Percentiles rank a stretch among this genome's conserved stretches.
Evolutionary conservation across 2,113 vertebrate genomes (phyloP).

Genomic region (Lota lota): DNA sequence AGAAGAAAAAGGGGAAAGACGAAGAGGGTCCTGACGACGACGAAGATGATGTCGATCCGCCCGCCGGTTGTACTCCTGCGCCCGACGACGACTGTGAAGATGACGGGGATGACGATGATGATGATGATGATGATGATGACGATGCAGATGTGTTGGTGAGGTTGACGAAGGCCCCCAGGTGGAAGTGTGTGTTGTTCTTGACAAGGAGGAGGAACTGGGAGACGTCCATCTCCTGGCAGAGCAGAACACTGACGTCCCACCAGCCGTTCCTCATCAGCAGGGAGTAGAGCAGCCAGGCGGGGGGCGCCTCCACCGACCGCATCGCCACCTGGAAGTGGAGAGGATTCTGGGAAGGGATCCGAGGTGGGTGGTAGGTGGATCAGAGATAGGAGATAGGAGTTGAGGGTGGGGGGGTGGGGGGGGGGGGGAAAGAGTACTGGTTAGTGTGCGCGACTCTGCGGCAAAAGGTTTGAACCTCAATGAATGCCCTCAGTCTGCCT

Average conservation of each 20-base stretch:
- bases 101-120: constrained; percentile 21
- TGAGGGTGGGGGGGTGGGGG: too few species aligned
- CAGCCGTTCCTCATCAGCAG: constrained; percentile 94
- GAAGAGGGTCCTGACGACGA: not conserved
- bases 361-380: not conserved
- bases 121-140: constrained; percentile 23
- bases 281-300: constrained; percentile 83
- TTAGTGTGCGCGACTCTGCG: too few species aligned
- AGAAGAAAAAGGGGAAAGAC: constrained; percentile 29
- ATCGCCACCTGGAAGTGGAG: constrained; percentile 95
- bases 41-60: constrained; percentile 33
- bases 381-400: not conserved
- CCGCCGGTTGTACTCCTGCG: not conserved
- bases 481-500: too few species aligned
- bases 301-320: constrained; percentile 73
- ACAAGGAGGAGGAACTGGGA: constrained; percentile 85
- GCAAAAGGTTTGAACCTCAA: too few species aligned
- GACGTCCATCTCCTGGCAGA: constrained; percentile 92
- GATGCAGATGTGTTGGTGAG: constrained; percentile 78
- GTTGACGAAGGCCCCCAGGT: constrained; percentile 86
- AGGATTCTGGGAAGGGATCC: constrained; percentile 77
- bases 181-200: constrained; percentile 87
- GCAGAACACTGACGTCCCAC: constrained; percentile 92
- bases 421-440: not conserved
- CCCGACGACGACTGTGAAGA: constrained; percentile 16